These are phyloP conservation scores for Lasioglossum zephyrum DNA, from an alignment of 2,888 invertebrate genomes.

Conservation along the genomic window DNA sequence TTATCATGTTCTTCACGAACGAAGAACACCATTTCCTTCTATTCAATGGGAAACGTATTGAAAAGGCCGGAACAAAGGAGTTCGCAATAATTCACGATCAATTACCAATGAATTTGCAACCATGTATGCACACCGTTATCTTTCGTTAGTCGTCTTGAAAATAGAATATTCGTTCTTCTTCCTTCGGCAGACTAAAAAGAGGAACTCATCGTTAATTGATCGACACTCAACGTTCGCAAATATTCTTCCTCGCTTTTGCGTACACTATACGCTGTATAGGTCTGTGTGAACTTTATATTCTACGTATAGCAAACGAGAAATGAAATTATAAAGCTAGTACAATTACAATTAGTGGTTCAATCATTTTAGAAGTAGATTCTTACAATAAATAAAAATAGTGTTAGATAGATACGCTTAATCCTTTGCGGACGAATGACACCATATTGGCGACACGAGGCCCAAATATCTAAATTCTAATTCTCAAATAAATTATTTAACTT, in stretches of 20 bases:
- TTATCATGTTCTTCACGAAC: neutral
- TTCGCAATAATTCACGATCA: neutral
- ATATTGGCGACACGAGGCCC: neutral
- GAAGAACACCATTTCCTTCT: neutral
- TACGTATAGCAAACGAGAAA: neutral
- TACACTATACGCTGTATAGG: neutral
- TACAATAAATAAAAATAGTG: neutral
- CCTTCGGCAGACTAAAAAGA: neutral
- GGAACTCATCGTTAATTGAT: neutral
- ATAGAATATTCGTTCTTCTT: neutral
- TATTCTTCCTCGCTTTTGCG: neutral
- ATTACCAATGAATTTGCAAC: neutral
- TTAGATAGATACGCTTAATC: neutral
- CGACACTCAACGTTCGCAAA: neutral
- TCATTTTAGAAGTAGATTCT: neutral
- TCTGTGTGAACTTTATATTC: neutral
- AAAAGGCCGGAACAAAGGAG: slow-evolving; percentile 4
- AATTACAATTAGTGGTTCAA: neutral
- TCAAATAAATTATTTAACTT: no score
- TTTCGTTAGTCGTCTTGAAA: neutral
- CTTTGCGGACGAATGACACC: neutral
- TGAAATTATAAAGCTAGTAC: neutral
- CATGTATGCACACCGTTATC: neutral
- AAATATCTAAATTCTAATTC: neutral
- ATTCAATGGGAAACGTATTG: neutral